Evolutionary conservation across 2,797 vertebrate species (phyloP).

Genomic region (Girardinus metallicus): DNA sequence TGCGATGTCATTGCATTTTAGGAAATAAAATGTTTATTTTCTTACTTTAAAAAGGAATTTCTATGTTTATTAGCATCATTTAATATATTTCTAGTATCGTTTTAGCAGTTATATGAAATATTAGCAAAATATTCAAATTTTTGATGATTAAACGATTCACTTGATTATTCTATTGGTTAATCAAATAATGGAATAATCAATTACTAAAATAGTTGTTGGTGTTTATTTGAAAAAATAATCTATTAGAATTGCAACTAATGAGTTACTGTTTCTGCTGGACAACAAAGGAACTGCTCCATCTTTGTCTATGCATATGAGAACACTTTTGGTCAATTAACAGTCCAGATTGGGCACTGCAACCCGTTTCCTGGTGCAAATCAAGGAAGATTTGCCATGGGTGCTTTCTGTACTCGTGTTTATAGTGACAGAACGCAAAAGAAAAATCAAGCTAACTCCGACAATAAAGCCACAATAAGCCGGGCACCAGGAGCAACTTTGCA

Average conservation of each 20-base stretch:
- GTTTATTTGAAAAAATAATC: too few species aligned
- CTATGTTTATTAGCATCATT: not conserved
- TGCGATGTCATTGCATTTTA: too few species aligned
- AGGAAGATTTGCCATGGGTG: not conserved
- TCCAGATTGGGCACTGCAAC: not conserved
- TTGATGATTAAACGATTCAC: too few species aligned
- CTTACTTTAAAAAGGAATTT: not conserved
- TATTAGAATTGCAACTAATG: not conserved
- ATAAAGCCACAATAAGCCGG: not conserved
- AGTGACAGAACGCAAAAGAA: not conserved
- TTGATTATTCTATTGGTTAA: too few species aligned
- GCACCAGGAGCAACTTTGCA: not conserved
- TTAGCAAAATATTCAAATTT: not conserved
- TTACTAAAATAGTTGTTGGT: too few species aligned
- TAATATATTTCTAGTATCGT: not conserved
- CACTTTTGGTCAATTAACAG: not conserved
- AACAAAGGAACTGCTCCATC: not conserved
- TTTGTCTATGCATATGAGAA: not conserved
- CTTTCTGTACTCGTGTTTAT: constrained; percentile 20
- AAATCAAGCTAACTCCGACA: constrained; percentile 2
- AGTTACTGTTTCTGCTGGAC: not conserved
- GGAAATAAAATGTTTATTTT: not conserved
- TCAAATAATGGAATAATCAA: too few species aligned
- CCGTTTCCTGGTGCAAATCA: not conserved
- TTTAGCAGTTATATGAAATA: not conserved